Evolutionary conservation across 1,140 invertebrate species (phyloP), one percentile per base, ranked within the genome.

Genomic region (Bombus huntii): DNA sequence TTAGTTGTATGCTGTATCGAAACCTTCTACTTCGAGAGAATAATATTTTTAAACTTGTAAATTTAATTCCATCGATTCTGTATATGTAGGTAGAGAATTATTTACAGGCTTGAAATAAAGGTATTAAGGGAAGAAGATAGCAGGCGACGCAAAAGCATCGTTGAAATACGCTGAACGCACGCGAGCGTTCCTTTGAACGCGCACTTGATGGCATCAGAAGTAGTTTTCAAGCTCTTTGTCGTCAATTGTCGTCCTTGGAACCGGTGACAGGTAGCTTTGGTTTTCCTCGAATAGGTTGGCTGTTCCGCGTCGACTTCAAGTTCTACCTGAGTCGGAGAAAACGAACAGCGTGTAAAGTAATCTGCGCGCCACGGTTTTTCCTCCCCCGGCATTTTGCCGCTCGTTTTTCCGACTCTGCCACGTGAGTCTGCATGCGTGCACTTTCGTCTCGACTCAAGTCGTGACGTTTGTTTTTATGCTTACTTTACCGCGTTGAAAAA

Each of bases 391-490:
- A 79, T 80, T 88, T 86, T 74, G 79, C 71, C 53, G 68, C 59
- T 83, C 65, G 76, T 86, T 88, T 86, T 76, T 73, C 83, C 70
- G 44, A 70, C 44, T 75, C 71, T 53, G 57, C 65, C 75, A 78
- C 79, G 83, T 62, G 74, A 79, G 68, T 74, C 44, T 47, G 70
- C 62, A 68, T 74, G 73, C 77, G 66, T 71, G 42, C 77, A 83
- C 74, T 76, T 72, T 70, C 57, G 77, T 47, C 76, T 72, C 59
- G 74, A 28, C 65, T 77, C 39, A 18, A 75, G 81, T 87, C 85
- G 68, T 78, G 82, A 80, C 81, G 87, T 81, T 89, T 87, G 87
- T 86, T 87, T 89, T 87, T 73, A 71, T 74, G 72, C 76, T 86
- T 80, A 80, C 70, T 83, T 83, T 84, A 81, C 80, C 77, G 62